Conservation (phyloP, 2,797 vertebrate species). For the Leontocebus nigricollis region DNA sequence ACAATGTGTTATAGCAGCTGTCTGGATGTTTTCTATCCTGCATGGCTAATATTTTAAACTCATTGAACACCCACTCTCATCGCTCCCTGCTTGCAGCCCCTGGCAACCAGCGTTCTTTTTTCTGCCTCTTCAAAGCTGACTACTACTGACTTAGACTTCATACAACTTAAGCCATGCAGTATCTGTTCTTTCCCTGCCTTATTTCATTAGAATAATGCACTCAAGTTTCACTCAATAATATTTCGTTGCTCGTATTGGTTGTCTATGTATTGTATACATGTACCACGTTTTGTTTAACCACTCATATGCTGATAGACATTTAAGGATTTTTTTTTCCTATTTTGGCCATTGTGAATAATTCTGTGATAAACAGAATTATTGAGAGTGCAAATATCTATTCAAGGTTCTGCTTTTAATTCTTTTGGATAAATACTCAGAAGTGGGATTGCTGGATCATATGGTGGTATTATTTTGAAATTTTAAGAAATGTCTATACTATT, state of each 20-base stretch:
- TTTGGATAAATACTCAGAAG: background rate
- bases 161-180: background rate
- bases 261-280: background rate
- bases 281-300: background rate
- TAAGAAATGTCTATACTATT: background rate
- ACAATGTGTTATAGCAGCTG: background rate
- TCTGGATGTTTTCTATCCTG: background rate
- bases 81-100: background rate
- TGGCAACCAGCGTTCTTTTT: no score
- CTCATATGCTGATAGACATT: background rate
- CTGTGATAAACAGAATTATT: background rate
- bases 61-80: background rate
- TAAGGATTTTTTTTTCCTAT: background rate
- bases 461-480: background rate
- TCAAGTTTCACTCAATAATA: background rate
- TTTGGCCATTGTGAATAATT: background rate
- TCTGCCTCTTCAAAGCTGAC: background rate
- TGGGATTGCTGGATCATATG: background rate
- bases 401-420: background rate
- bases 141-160: background rate
- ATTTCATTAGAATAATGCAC: background rate
- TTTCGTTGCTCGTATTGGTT: background rate
- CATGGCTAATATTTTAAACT: background rate
- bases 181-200: background rate
- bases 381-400: background rate